phyloP scores from a whole-genome alignment of 2,888 invertebrate genomes.

The Phlogophora meticulosa region DNA sequence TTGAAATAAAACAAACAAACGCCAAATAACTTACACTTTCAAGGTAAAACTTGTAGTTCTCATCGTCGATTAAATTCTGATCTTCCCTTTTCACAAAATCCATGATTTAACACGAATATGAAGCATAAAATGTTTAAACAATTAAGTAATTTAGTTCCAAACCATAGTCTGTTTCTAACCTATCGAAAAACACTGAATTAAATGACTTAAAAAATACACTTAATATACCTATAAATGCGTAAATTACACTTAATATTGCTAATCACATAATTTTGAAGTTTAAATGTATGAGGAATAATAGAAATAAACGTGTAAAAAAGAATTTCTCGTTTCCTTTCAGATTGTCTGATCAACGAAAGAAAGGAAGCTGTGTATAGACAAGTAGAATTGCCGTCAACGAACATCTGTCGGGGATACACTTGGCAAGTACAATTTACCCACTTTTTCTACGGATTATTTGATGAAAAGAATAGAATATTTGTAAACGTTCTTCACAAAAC shows the following conservation, averaged over 20 bases:
- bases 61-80: conserved; percentile 81
- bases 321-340: conserved; percentile 75
- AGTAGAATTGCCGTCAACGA: conserved; percentile 80
- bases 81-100: conserved; percentile 88
- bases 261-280: conserved; percentile 56
- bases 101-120: conserved; percentile 70
- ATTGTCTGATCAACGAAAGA: conserved; percentile 76
- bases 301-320: conserved; percentile 40
- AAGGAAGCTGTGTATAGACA: conserved; percentile 83
- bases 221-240: conserved; percentile 62
- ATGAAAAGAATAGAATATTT: too few relatives aligned
- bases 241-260: conserved; percentile 54
- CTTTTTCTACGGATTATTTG: not conserved
- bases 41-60: conserved; percentile 83
- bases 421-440: conserved; percentile 34
- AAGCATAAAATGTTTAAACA: conserved; percentile 53
- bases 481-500: too few relatives aligned
- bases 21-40: conserved; percentile 80
- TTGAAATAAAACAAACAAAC: conserved; percentile 47
- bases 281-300: conserved; percentile 21
- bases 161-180: conserved; percentile 79
- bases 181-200: conserved; percentile 69
- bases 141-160: conserved; percentile 48
- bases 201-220: conserved; percentile 68
- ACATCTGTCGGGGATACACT: conserved; percentile 78